These are phyloP conservation scores for Syrista parreyssii DNA, from an alignment of 2,888 invertebrate species.

Conservation along the genomic window DNA sequence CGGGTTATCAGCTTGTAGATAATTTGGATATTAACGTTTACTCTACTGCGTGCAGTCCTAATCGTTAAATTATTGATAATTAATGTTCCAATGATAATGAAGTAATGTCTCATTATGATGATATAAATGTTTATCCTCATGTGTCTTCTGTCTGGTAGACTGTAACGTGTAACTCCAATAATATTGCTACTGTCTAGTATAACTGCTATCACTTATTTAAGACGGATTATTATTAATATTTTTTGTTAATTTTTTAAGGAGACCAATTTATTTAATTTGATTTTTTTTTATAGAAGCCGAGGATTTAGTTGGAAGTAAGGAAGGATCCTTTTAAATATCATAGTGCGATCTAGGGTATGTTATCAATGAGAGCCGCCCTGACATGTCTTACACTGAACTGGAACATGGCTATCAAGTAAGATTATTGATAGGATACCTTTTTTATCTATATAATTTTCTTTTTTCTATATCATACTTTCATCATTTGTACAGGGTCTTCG, in stretches of 20 bases:
- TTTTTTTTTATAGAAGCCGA: neutral
- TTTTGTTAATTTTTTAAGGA: neutral
- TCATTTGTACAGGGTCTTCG: conserved; percentile 53
- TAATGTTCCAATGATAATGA: neutral
- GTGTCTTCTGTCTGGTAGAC: neutral
- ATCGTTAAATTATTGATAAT: neutral
- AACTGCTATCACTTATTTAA: neutral
- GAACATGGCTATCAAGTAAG: conserved; percentile 92
- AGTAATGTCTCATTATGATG: too few species aligned
- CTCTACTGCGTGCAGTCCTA: neutral
- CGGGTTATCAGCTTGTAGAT: neutral
- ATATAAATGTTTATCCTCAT: neutral
- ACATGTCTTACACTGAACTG: conserved; percentile 92
- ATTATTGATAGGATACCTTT: conserved; percentile 42
- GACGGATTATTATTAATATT: neutral
- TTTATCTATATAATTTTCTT: neutral
- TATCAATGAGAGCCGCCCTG: conserved; percentile 58
- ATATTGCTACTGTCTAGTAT: neutral
- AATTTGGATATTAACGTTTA: neutral
- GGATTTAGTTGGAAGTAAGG: neutral
- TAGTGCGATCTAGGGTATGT: conserved; percentile 14
- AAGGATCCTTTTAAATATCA: neutral
- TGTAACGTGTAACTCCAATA: neutral
- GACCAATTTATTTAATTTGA: neutral
- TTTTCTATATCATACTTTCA: neutral